These are phyloP conservation scores for Florisuga fusca DNA, from an alignment of 2,797 vertebrate species.

Conservation along the genomic window DNA sequence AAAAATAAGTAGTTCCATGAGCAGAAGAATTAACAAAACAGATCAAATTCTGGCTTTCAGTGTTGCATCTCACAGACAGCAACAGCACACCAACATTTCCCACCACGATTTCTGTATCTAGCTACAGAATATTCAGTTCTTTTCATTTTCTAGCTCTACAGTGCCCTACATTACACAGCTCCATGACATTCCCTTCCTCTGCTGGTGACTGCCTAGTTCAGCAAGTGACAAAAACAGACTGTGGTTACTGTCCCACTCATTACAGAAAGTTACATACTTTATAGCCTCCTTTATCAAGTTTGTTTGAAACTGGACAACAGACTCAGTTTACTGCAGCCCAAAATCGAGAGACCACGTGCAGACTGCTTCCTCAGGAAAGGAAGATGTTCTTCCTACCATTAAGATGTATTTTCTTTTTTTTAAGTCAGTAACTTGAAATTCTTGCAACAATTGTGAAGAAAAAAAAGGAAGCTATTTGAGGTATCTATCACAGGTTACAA, in stretches of 20 bases:
- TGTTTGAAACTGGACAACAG: neutral
- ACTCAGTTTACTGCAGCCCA: neutral
- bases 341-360: neutral
- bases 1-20: neutral
- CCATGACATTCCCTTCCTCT: neutral
- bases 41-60: neutral
- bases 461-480: neutral
- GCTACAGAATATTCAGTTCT: neutral
- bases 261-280: neutral
- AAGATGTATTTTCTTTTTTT: neutral
- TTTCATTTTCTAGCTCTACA: neutral
- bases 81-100: neutral
- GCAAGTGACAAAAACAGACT: neutral
- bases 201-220: neutral
- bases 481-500: neutral
- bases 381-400: neutral
- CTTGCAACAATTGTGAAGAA: neutral
- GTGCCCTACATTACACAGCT: rapidly evolving
- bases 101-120: neutral
- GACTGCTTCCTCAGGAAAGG: neutral
- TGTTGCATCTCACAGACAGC: neutral
- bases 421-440: neutral
- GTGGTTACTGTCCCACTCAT: neutral
- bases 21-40: neutral
- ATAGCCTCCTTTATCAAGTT: neutral